A percentile compares a stretch with the other conserved stretches of the same genome.
Conservation (phyloP, 2,797 vertebrate genomes). For the Ceyx erithaca region DNA sequence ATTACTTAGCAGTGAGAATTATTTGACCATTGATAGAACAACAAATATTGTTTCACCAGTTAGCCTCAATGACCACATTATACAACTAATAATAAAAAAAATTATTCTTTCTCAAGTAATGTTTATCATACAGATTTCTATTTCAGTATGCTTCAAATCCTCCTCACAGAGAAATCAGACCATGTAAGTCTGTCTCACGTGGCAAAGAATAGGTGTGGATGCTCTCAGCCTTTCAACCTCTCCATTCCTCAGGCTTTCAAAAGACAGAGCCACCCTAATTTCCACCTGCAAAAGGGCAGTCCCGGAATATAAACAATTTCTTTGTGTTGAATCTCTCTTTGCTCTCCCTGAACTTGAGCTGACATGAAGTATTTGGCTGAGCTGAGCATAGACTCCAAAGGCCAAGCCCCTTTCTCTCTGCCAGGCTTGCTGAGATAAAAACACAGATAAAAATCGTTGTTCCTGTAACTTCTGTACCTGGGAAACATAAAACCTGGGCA, state of each 20-base stretch:
- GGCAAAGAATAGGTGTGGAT: background rate
- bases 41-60: background rate
- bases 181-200: background rate
- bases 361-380: conserved; percentile 27
- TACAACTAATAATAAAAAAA: background rate
- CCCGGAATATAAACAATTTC: background rate
- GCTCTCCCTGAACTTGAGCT: conserved; percentile 27
- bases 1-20: background rate
- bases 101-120: background rate
- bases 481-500: conserved; percentile 25
- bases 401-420: background rate
- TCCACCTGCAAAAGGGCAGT: background rate
- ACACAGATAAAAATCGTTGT: background rate
- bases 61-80: background rate
- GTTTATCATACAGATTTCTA: background rate
- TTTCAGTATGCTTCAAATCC: background rate
- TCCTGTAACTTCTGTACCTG: conserved; percentile 25
- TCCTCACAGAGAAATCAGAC: background rate
- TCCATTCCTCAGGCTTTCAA: background rate
- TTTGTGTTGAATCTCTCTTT: conserved; percentile 8
- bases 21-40: background rate
- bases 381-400: background rate
- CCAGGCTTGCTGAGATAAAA: conserved; percentile 41
- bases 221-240: background rate
- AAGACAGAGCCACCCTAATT: background rate